phyloP scores from a whole-genome alignment of 2,888 invertebrate genomes.

The Hypomecis atomaria region DNA sequence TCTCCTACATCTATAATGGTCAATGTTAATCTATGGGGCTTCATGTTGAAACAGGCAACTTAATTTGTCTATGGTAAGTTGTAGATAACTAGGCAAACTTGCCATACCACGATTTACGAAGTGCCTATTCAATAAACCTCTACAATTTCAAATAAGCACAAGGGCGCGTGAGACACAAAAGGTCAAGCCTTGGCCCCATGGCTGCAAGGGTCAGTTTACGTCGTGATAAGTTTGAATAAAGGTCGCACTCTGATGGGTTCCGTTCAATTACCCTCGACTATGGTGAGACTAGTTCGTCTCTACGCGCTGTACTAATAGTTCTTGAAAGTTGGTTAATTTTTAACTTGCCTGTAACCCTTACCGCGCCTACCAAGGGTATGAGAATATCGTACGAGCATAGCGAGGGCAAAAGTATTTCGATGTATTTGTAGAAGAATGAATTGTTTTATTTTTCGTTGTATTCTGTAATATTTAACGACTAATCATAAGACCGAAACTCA shows the following conservation, averaged over 20 bases:
- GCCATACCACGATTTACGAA: slow-evolving; percentile 24
- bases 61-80: not conserved
- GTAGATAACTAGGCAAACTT: not conserved
- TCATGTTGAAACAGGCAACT: too few species aligned
- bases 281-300: too few species aligned
- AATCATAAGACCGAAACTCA: not conserved
- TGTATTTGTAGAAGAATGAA: too few species aligned
- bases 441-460: too few species aligned
- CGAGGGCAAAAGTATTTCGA: too few species aligned
- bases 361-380: too few species aligned
- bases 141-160: slow-evolving; percentile 30
- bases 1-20: too few species aligned
- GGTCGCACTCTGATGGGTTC: slow-evolving; percentile 49
- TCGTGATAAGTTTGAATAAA: slow-evolving; percentile 44
- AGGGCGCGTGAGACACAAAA: slow-evolving; percentile 38
- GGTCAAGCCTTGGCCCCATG: slow-evolving; percentile 48
- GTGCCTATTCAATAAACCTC: slow-evolving; percentile 19
- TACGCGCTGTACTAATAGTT: too few species aligned
- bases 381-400: too few species aligned
- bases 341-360: too few species aligned
- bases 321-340: too few species aligned
- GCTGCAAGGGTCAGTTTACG: slow-evolving; percentile 44
- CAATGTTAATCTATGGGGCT: too few species aligned
- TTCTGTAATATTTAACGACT: not conserved
- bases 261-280: slow-evolving; percentile 49